Evolutionary conservation across 2,113 vertebrate genomes (phyloP).

Genomic region (Corythoichthys intestinalis): DNA sequence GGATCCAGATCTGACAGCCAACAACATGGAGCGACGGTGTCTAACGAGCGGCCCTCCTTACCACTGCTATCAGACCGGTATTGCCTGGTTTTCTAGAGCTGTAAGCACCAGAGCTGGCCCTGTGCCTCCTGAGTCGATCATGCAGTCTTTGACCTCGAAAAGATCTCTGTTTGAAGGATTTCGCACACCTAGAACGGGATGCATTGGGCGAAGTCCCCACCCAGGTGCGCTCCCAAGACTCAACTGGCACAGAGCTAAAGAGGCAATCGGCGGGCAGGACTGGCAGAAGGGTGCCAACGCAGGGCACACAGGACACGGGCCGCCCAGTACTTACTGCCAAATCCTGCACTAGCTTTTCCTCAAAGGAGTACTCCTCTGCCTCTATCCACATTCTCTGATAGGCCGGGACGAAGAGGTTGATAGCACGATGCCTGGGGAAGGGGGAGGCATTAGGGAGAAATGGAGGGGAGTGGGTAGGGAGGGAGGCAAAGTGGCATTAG

Average conservation of each 20-base stretch:
- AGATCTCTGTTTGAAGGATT: slow-evolving; percentile 64
- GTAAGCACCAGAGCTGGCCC: slow-evolving; percentile 60
- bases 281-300: slow-evolving; percentile 67
- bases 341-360: slow-evolving; percentile 99
- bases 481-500: slow-evolving; percentile 68
- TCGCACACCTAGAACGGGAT: slow-evolving; percentile 58
- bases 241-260: slow-evolving; percentile 67
- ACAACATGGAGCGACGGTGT: slow-evolving; percentile 60
- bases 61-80: slow-evolving; percentile 62
- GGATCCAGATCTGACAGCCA: slow-evolving; percentile 65
- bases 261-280: slow-evolving; percentile 71
- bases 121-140: slow-evolving; percentile 70
- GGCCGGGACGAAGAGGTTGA: slow-evolving; percentile 99
- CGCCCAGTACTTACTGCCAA: slow-evolving; percentile 97
- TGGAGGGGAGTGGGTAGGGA: slow-evolving; percentile 47
- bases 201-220: slow-evolving; percentile 56
- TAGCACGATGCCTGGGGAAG: slow-evolving; percentile 98
- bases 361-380: slow-evolving; percentile 99
- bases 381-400: slow-evolving; percentile 99
- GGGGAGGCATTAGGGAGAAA: slow-evolving; percentile 70
- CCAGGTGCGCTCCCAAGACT: slow-evolving; percentile 62
- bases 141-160: slow-evolving; percentile 72
- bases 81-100: slow-evolving; percentile 65
- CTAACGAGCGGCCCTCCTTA: slow-evolving; percentile 62
- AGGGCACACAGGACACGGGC: slow-evolving; percentile 65